These are phyloP conservation scores for Catonia carolina DNA, from an alignment of 2,888 invertebrate genomes.

Conservation along the genomic window DNA sequence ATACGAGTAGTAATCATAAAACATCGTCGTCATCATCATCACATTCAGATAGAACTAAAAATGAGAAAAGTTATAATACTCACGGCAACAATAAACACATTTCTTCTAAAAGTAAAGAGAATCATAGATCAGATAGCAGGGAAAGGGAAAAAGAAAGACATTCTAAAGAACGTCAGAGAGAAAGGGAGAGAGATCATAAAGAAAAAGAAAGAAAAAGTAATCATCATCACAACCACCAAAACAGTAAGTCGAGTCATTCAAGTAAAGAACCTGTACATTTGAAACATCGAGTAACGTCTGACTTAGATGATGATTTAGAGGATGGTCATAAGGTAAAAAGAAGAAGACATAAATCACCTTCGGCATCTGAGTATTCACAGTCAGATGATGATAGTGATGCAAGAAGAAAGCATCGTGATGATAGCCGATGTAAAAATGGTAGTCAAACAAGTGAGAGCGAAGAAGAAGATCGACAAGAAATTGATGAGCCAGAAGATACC, in stretches of 20 bases:
- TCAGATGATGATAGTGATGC: constrained; percentile 23
- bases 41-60: no score
- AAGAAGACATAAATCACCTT: constrained; percentile 15
- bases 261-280: not conserved
- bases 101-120: no score
- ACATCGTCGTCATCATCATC: not conserved
- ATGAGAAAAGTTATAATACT: no score
- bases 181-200: not conserved
- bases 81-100: no score
- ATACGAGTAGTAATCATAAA: not conserved
- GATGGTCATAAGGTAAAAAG: not conserved
- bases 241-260: not conserved
- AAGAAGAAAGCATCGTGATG: constrained; percentile 22
- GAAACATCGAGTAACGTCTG: not conserved
- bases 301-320: constrained; percentile 7
- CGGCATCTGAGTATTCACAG: constrained; percentile 3
- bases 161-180: no score
- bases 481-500: constrained; percentile 26
- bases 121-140: no score
- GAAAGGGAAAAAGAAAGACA: constrained; percentile 15
- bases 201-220: constrained; percentile 1
- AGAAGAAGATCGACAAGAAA: constrained; percentile 31
- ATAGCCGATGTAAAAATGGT: constrained; percentile 22
- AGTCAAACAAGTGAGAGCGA: constrained; percentile 26
- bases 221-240: not conserved